A percentile compares a stretch with the other conserved stretches of the same genome.
phyloP scores from a whole-genome alignment of 2,888 invertebrate species.

The Drosophila prostipennis region DNA sequence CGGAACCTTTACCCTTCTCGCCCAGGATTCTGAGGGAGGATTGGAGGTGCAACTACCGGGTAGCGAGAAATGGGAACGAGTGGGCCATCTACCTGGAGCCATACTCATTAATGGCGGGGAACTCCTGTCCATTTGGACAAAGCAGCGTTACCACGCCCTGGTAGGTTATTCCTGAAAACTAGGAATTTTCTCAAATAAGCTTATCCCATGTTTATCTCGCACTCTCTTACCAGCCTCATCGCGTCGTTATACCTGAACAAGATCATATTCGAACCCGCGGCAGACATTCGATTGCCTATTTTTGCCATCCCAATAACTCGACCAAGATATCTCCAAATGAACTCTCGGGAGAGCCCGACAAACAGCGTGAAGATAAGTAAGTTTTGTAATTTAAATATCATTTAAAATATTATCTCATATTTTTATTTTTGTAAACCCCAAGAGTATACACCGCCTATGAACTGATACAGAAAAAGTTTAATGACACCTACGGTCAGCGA shows the following conservation, averaged over 20 bases:
- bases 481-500: constrained; percentile 87
- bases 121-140: constrained; percentile 90
- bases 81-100: constrained; percentile 90
- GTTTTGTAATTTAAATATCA: neutral
- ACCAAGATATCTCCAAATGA: constrained; percentile 84
- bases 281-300: constrained; percentile 91
- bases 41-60: constrained; percentile 87
- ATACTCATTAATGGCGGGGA: constrained; percentile 91
- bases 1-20: constrained; percentile 90
- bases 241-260: constrained; percentile 90
- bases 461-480: constrained; percentile 89
- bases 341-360: constrained; percentile 19
- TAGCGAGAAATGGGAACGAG: constrained; percentile 89
- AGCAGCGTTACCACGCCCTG: constrained; percentile 89
- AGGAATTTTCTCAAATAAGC: neutral
- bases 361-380: constrained; percentile 26
- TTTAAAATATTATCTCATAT: neutral
- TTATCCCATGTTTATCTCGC: neutral
- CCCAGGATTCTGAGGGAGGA: constrained; percentile 91
- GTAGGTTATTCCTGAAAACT: constrained; percentile 79
- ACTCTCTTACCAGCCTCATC: constrained; percentile 86
- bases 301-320: constrained; percentile 88
- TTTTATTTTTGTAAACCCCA: constrained; percentile 54
- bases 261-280: constrained; percentile 87
- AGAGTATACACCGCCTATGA: constrained; percentile 89